phyloP scores from a whole-genome alignment of 2,888 invertebrate species.

The Melanophora roralis region DNA sequence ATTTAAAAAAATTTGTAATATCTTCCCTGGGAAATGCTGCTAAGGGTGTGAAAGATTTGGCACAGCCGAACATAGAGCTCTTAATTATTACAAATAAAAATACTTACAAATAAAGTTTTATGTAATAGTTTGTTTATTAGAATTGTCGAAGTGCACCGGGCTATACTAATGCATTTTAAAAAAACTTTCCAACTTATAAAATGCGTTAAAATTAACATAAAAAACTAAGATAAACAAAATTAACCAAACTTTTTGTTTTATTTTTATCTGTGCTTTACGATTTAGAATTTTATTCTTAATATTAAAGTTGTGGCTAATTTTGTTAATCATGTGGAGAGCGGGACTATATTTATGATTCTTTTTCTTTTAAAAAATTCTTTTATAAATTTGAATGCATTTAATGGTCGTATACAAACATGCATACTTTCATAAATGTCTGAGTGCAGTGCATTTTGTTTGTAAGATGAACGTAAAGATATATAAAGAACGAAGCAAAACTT shows the following conservation, averaged over 20 bases:
- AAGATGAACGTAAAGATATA: slow-evolving; percentile 6
- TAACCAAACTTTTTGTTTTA: neutral
- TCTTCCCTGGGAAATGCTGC: no score
- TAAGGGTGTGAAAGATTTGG: no score
- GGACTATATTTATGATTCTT: no score
- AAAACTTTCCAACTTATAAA: no score
- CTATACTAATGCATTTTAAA: no score
- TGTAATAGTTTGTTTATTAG: no score
- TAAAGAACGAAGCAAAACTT: neutral
- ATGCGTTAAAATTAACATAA: no score
- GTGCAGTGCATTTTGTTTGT: neutral
- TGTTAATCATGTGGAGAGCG: slow-evolving; percentile 9
- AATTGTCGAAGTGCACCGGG: no score
- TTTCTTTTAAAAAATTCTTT: neutral
- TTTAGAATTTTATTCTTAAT: neutral
- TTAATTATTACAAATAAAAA: no score
- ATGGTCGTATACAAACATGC: neutral
- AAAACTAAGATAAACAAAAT: neutral
- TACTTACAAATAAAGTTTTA: no score
- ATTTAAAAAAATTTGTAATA: no score
- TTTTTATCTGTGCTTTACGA: neutral
- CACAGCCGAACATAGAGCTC: no score
- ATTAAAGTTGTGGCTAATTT: slow-evolving; percentile 17
- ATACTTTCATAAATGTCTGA: neutral
- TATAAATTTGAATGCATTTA: neutral